Evolutionary conservation across 2,797 vertebrate species (phyloP).

Genomic region (Passerculus sandwichensis): DNA sequence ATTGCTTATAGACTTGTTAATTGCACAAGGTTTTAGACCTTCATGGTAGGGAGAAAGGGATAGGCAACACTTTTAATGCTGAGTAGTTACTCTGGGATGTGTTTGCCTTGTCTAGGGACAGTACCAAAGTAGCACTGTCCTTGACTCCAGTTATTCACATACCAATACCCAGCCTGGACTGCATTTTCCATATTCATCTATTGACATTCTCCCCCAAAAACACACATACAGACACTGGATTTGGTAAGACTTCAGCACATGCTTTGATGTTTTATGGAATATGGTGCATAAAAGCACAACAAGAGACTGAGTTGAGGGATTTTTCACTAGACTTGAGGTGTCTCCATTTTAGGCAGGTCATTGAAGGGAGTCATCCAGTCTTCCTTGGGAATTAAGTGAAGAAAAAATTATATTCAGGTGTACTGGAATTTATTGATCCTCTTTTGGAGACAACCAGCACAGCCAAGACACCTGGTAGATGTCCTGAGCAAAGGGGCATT

Average conservation of each 20-base stretch:
- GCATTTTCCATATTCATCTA: background rate
- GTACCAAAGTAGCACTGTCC: background rate
- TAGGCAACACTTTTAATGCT: background rate
- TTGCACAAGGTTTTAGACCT: constrained; percentile 47
- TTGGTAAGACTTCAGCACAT: background rate
- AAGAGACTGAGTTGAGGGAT: background rate
- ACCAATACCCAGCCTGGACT: background rate
- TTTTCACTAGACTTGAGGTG: background rate
- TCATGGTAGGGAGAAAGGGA: background rate
- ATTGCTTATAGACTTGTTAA: constrained; percentile 63
- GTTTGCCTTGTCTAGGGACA: background rate
- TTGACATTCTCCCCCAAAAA: background rate
- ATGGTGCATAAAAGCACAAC: background rate
- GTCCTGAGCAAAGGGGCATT: background rate
- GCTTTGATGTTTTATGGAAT: background rate
- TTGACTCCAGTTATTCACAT: background rate
- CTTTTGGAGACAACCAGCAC: background rate
- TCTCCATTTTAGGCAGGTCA: background rate
- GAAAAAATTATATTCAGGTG: background rate
- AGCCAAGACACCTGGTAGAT: background rate
- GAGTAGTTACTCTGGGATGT: background rate
- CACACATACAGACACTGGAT: background rate
- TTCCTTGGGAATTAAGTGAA: background rate
- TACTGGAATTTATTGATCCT: background rate
- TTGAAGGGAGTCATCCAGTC: background rate